Conservation (phyloP, 2,888 invertebrate species). For the Trichopria drosophilae region DNA sequence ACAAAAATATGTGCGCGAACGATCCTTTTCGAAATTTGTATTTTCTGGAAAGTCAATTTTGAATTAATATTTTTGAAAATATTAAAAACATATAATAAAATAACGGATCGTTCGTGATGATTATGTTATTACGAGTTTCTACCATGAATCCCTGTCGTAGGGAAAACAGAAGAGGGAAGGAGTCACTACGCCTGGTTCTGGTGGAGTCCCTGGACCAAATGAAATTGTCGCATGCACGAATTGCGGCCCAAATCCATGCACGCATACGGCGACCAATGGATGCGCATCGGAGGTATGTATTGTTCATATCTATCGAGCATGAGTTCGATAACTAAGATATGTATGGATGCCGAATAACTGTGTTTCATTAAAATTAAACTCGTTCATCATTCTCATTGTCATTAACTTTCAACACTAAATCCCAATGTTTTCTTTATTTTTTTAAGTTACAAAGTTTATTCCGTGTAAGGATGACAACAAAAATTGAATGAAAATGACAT, state of each 20-base stretch:
- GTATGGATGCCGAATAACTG: conserved; percentile 2
- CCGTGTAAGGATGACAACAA: too few species aligned
- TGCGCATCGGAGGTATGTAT: conserved; percentile 76
- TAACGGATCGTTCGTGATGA: too few species aligned
- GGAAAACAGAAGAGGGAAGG: conserved; percentile 84
- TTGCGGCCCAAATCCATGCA: conserved; percentile 81
- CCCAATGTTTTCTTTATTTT: too few species aligned
- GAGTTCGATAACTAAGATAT: background rate
- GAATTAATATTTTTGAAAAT: too few species aligned
- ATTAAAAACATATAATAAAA: too few species aligned
- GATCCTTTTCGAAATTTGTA: background rate
- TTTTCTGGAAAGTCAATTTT: background rate
- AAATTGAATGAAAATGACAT: too few species aligned
- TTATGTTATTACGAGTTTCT: conserved; percentile 47
- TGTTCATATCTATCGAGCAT: too few species aligned
- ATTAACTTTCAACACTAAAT: too few species aligned
- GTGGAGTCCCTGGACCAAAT: conserved; percentile 65
- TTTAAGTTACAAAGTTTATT: too few species aligned
- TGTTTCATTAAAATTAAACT: conserved; percentile 5
- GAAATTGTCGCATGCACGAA: conserved; percentile 84
- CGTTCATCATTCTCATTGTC: too few species aligned
- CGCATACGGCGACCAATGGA: conserved; percentile 84
- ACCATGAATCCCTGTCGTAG: conserved; percentile 62
- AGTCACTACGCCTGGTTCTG: conserved; percentile 44
- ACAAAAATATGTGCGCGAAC: too few species aligned